Base-by-base conservation (phyloP, 2,888 invertebrate species). In the Xestoiulus laeticollis region DNA sequence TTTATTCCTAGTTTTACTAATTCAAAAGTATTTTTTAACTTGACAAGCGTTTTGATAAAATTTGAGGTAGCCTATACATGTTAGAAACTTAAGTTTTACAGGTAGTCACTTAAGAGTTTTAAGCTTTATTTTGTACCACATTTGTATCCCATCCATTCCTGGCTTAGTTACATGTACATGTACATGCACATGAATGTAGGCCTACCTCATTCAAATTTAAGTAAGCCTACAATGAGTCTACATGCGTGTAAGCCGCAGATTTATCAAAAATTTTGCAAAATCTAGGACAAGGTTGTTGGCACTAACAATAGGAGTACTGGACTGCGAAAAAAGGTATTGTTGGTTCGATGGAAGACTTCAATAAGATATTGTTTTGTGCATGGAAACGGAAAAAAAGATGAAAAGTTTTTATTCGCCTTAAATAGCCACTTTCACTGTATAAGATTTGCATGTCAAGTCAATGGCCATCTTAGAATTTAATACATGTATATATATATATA, bases 231-330 rank as follows among this genome's bases (percentile, higher is more conserved):
- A 14, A 4, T 48, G 16, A 48, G 16, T 3, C 26, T 68, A n/a
- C n/a, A n/a, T n/a, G 22, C 26, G 68, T 68, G 68, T 68, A 26
- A 68, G 68, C 26, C 6, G 26, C 68, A 8, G 68, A 68, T 68
- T 68, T 68, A 26, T 68, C 68, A 38, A 68, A 22, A 68, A 68
- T 68, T 68, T 0, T 68, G 8, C 68, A 68, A 68, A 68, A 68
- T 68, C 68, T 68, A 68, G 68, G 68, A 68, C 68, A 68, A 68
- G 68, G 68, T 68, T 68, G 68, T 68, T 68, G 26, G 68, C 68
- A 26, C 26, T 26, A 68, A 68, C 68, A 26, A 68, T 68, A 68
- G 68, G 68, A 68, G 68, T 68, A 26, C 68, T 68, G 68, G 68
- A 26, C 68, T 68, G 68, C 68, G 68, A 68, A 68, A 68, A 22